A percentile compares a stretch with the other conserved stretches of the same genome.
Evolutionary conservation across 2,113 vertebrate species (phyloP).

Genomic region (Galbula dea): DNA sequence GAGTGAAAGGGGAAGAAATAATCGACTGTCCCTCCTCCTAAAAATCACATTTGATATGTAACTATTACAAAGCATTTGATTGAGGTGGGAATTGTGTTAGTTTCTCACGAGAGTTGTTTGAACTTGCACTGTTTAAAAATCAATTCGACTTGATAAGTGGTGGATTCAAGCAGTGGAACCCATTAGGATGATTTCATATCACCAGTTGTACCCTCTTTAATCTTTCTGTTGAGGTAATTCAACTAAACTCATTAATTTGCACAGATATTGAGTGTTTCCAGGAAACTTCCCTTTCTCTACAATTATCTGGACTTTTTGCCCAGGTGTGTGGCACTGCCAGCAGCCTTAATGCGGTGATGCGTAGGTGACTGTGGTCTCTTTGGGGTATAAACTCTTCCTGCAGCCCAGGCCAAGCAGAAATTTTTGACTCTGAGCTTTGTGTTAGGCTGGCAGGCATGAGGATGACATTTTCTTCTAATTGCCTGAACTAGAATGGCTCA

Average conservation of each 20-base stretch:
- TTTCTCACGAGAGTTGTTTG: slow-evolving; percentile 51
- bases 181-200: slow-evolving; percentile 17
- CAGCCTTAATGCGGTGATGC: rapidly evolving
- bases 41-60: slow-evolving; percentile 46
- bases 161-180: slow-evolving; percentile 46
- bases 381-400: background rate
- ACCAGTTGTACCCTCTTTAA: slow-evolving; percentile 41
- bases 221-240: slow-evolving; percentile 49
- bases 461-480: background rate
- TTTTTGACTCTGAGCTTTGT: background rate
- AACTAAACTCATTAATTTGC: slow-evolving; percentile 24
- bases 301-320: background rate
- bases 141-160: slow-evolving; percentile 42
- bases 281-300: background rate
- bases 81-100: slow-evolving; percentile 54
- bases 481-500: background rate
- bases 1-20: slow-evolving; percentile 13
- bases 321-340: background rate
- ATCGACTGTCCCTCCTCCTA: background rate
- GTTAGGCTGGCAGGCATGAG: background rate
- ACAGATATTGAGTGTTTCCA: background rate
- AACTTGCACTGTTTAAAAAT: slow-evolving; percentile 58
- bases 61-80: slow-evolving; percentile 48
- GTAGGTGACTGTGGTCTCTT: background rate
- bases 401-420: background rate